Evolutionary conservation across 1,140 invertebrate genomes (phyloP).

Genomic region (Bombus breviceps): DNA sequence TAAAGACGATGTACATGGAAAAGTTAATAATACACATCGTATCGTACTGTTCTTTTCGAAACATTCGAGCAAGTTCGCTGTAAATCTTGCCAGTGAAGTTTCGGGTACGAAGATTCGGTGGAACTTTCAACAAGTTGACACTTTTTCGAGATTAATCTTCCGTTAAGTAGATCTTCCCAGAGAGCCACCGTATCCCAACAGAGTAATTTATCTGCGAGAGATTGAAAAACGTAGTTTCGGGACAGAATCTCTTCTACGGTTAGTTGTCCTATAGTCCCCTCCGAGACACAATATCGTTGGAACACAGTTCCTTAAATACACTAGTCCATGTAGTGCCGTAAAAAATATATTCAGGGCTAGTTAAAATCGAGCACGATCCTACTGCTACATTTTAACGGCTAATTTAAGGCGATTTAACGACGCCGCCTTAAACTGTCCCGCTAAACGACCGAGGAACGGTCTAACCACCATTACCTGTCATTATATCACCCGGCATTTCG

Average conservation of each 20-base stretch:
- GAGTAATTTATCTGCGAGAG: not conserved
- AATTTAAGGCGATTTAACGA: slow-evolving; percentile 40
- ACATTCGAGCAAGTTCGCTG: not conserved
- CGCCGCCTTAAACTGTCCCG: slow-evolving; percentile 13
- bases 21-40: not conserved
- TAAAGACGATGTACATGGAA: not conserved
- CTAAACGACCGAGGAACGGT: slow-evolving; percentile 25
- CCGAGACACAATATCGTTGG: not conserved
- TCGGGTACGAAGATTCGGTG: slow-evolving; percentile 9
- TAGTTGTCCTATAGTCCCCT: not conserved
- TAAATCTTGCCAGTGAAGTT: not conserved
- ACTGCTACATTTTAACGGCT: slow-evolving; percentile 2
- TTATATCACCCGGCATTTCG: slow-evolving; percentile 17
- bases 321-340: no score
- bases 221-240: not conserved
- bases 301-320: no score
- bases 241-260: not conserved
- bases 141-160: slow-evolving; percentile 34
- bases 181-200: not conserved
- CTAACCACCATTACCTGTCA: slow-evolving; percentile 24
- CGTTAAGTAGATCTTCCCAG: not conserved
- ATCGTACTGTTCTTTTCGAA: not conserved
- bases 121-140: slow-evolving; percentile 7
- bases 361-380: not conserved
- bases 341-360: not conserved